These are phyloP conservation scores for Bujurquina vittata DNA, from an alignment of 2,113 vertebrate genomes.

Conservation along the genomic window DNA sequence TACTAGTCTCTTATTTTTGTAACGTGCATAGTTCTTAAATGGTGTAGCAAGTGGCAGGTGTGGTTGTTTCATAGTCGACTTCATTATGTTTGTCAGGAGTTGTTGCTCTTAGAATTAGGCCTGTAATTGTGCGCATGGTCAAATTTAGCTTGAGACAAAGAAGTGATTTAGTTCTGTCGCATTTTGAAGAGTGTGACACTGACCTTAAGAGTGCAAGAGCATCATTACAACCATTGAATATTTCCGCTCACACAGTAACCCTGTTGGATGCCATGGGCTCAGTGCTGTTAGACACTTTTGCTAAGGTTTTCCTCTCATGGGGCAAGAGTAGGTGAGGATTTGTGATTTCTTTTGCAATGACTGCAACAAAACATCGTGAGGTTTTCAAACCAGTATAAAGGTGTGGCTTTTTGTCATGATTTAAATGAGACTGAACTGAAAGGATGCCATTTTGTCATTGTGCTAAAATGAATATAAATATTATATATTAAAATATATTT, in stretches of 20 bases:
- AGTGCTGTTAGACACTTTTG: constrained; percentile 66
- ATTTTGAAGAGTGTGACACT: not conserved
- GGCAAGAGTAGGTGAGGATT: constrained; percentile 49
- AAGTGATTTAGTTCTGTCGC: not conserved
- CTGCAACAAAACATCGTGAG: constrained; percentile 51
- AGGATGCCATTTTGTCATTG: constrained; percentile 82
- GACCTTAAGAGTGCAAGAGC: not conserved
- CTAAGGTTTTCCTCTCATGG: constrained; percentile 49
- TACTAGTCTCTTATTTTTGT: not conserved
- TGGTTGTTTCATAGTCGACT: not conserved
- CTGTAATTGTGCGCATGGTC: not conserved
- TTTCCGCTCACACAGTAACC: constrained; percentile 25
- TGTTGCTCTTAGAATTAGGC: not conserved
- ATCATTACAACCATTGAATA: not conserved
- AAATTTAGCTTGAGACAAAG: not conserved
- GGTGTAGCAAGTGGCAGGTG: constrained; percentile 21
- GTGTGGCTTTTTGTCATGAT: constrained; percentile 78
- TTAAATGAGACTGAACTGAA: constrained; percentile 80
- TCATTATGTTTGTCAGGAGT: not conserved
- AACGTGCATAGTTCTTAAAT: not conserved
- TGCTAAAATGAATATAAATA: constrained; percentile 85
- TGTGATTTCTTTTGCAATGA: constrained; percentile 60
- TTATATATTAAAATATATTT: constrained; percentile 87
- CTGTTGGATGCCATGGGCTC: constrained; percentile 53
- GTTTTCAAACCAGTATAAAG: constrained; percentile 54